These are phyloP conservation scores for Phoebastria nigripes DNA, from an alignment of 2,797 vertebrate genomes.

Conservation along the genomic window DNA sequence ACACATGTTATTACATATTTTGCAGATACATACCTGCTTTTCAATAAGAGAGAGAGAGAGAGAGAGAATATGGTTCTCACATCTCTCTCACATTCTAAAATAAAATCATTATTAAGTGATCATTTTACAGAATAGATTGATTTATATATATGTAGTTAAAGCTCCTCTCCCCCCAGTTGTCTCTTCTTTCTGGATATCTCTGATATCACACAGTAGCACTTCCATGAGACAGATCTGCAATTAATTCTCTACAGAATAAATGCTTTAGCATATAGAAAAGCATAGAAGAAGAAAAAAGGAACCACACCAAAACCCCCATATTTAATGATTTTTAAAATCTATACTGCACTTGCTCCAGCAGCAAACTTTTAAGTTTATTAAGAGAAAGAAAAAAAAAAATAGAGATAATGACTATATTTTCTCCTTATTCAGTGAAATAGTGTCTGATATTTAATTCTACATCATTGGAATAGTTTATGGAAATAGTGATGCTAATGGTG, in stretches of 20 bases:
- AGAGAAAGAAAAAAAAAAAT: not conserved
- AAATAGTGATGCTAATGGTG: conserved; percentile 15
- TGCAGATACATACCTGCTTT: not conserved
- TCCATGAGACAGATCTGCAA: not conserved
- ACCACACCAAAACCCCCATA: not conserved
- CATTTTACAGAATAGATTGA: not conserved
- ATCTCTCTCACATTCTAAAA: not conserved
- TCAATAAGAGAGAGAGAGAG: not conserved
- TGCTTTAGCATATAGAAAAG: not conserved
- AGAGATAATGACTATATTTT: not conserved
- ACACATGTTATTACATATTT: not conserved
- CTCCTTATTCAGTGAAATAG: not conserved
- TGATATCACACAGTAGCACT: not conserved
- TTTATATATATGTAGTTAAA: not conserved
- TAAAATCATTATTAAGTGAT: not conserved
- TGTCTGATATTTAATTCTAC: not conserved
- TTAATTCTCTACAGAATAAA: not conserved
- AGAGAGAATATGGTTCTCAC: not conserved
- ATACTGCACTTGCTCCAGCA: not conserved
- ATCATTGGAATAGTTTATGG: not conserved
- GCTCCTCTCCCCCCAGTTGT: not conserved
- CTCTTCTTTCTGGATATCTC: not conserved
- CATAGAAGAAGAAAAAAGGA: not conserved
- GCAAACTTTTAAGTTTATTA: not conserved
- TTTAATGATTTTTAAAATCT: not conserved